Evolutionary conservation across 2,888 invertebrate genomes (phyloP).

Genomic region (Heliconius sara): DNA sequence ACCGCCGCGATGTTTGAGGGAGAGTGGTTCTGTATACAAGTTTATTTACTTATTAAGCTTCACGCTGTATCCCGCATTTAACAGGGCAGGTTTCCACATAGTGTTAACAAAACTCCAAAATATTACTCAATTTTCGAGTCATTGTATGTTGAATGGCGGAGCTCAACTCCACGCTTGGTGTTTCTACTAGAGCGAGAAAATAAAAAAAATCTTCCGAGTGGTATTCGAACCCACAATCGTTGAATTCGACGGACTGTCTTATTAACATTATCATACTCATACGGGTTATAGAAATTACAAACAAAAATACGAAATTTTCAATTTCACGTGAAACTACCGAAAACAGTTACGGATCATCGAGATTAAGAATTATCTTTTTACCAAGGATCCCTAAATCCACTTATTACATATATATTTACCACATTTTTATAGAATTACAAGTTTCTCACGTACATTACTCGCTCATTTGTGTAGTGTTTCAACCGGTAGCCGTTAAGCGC

Average conservation of each 20-base stretch:
- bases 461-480: constrained; percentile 31
- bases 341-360: neutral
- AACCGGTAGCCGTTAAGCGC: constrained; percentile 44
- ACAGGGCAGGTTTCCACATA: too few relatives aligned
- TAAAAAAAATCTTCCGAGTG: too few relatives aligned
- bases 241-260: too few relatives aligned
- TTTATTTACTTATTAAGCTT: neutral
- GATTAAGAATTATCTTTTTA: neutral
- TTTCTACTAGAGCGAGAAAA: too few relatives aligned
- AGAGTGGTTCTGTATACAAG: constrained; percentile 21
- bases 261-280: too few relatives aligned
- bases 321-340: too few relatives aligned
- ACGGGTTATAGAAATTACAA: too few relatives aligned
- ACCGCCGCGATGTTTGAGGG: neutral
- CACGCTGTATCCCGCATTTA: too few relatives aligned
- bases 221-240: too few relatives aligned
- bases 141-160: neutral
- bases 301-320: too few relatives aligned
- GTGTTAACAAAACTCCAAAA: neutral
- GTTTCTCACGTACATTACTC: constrained; percentile 8
- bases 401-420: constrained; percentile 1
- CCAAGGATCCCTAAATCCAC: constrained; percentile 20
- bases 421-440: constrained; percentile 27
- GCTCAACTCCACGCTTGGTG: neutral
- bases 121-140: neutral